Evolutionary conservation across 2,797 vertebrate species (phyloP).

Genomic region (Bryconaethiops microstoma): DNA sequence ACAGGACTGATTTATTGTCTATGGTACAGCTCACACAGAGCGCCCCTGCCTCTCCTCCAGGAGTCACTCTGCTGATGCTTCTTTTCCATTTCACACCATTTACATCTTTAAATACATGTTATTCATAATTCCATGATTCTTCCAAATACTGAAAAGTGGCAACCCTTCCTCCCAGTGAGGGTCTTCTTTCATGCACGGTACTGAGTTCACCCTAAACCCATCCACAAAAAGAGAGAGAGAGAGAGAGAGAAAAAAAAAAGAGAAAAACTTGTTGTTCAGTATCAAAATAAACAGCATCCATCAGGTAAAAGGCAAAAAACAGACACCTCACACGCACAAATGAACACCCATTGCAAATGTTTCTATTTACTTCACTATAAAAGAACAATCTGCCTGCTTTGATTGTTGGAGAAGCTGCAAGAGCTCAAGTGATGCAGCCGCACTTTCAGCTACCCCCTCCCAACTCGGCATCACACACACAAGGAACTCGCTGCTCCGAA

Average conservation of each 20-base stretch:
- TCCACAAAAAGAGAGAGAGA: background rate
- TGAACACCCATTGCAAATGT: conserved; percentile 1
- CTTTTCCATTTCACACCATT: conserved; percentile 19
- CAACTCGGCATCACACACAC: background rate
- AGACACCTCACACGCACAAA: conserved; percentile 6
- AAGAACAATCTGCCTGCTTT: conserved; percentile 1
- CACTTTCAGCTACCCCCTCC: background rate
- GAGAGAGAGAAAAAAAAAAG: background rate
- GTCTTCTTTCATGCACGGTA: conserved; percentile 23
- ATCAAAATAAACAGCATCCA: conserved; percentile 26
- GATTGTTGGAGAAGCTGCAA: background rate
- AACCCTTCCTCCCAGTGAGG: conserved; percentile 9
- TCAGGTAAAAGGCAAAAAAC: conserved; percentile 13
- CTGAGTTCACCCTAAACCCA: conserved; percentile 8
- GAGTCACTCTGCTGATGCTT: background rate
- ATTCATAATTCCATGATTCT: conserved; percentile 13
- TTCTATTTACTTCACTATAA: conserved; percentile 12
- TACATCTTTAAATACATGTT: conserved; percentile 28
- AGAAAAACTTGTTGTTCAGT: background rate
- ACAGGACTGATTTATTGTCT: conserved; percentile 29
- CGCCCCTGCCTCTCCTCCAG: conserved; percentile 5
- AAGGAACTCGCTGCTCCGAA: background rate
- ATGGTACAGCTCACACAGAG: conserved; percentile 11
- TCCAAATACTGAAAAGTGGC: conserved; percentile 1
- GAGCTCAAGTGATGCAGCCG: background rate